Conservation (phyloP, 2,888 invertebrate genomes). For the Lochmaea crataegi region DNA sequence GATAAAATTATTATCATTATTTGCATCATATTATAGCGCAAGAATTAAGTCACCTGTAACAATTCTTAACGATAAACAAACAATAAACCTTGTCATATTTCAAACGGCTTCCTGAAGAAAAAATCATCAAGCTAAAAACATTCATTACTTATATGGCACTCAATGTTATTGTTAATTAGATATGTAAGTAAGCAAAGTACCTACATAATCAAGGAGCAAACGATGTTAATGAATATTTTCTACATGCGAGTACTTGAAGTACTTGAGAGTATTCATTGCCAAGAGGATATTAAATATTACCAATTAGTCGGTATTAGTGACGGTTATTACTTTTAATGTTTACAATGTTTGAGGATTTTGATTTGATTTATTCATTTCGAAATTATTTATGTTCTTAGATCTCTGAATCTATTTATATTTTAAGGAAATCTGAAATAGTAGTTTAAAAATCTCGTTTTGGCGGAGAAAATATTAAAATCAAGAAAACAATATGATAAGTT, state of each 20-base stretch:
- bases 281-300: conserved; percentile 7
- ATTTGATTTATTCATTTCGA: neutral
- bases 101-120: neutral
- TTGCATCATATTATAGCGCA: neutral
- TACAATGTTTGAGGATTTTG: neutral
- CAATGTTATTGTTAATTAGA: conserved; percentile 14
- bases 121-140: neutral
- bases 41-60: conserved; percentile 1
- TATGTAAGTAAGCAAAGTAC: conserved; percentile 9
- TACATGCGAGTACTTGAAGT: neutral
- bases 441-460: too few species aligned
- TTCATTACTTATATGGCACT: neutral
- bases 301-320: neutral
- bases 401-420: too few species aligned
- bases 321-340: neutral
- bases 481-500: too few species aligned
- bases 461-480: too few species aligned
- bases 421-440: too few species aligned
- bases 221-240: conserved; percentile 4
- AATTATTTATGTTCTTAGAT: neutral
- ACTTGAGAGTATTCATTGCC: conserved; percentile 10
- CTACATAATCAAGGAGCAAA: conserved; percentile 5
- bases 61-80: conserved; percentile 9
- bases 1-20: neutral
- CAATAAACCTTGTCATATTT: conserved; percentile 10